phyloP scores from a whole-genome alignment of 2,797 vertebrate species.

The Darevskia mixta region DNA sequence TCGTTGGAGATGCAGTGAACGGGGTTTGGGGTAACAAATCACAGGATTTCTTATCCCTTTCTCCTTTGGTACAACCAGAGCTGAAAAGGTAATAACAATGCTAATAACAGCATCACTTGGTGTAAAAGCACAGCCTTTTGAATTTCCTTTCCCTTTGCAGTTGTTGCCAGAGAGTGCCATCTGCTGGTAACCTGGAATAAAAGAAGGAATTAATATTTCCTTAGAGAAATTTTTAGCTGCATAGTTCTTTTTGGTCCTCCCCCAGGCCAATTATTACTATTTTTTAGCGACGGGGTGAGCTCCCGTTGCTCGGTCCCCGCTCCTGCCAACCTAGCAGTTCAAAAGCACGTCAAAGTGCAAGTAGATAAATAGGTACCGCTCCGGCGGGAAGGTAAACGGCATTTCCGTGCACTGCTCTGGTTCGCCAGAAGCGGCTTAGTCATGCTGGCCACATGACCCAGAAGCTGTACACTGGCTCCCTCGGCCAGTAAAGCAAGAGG shows the following conservation, averaged over 20 bases:
- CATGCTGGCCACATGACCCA: too few species aligned
- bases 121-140: rapidly evolving
- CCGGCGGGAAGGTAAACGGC: too few species aligned
- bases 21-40: background rate
- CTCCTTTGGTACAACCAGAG: background rate
- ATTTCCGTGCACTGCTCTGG: too few species aligned
- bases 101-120: background rate
- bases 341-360: too few species aligned
- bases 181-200: conserved; percentile 59
- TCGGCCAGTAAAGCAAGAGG: too few species aligned
- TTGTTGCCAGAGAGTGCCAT: conserved; percentile 64
- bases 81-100: rapidly evolving
- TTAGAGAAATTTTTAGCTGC: too few species aligned
- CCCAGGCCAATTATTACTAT: too few species aligned
- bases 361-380: too few species aligned
- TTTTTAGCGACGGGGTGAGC: background rate
- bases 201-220: background rate
- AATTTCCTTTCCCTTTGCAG: background rate
- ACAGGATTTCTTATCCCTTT: background rate
- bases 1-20: background rate
- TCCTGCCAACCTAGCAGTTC: too few species aligned
- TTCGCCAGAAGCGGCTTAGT: too few species aligned
- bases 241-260: background rate
- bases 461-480: too few species aligned
- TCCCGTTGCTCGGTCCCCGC: too few species aligned